These are phyloP conservation scores for Tympanoctomys barrerae DNA, from an alignment of 2,797 vertebrate species.

Conservation along the genomic window DNA sequence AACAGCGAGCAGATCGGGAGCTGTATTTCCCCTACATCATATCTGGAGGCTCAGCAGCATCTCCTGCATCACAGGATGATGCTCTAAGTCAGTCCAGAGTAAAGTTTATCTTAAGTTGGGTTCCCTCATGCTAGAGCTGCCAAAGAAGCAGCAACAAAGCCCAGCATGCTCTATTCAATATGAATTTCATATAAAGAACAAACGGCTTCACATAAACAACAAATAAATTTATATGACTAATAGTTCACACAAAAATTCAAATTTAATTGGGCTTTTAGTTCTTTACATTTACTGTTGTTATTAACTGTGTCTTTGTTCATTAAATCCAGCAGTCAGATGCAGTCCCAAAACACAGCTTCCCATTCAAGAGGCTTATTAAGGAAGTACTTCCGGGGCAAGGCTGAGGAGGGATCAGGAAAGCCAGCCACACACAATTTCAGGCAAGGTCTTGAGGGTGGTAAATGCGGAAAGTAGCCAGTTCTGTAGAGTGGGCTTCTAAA, in stretches of 20 bases:
- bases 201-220: neutral
- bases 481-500: neutral
- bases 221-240: neutral
- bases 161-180: neutral
- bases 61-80: neutral
- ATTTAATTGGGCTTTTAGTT: neutral
- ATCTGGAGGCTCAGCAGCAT: neutral
- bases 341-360: neutral
- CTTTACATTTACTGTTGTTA: neutral
- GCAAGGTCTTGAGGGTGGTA: neutral
- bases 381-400: neutral
- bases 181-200: conserved; percentile 1
- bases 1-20: neutral
- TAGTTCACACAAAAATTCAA: conserved; percentile 12
- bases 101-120: neutral
- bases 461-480: neutral
- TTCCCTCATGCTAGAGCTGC: neutral
- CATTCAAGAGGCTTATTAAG: neutral
- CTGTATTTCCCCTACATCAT: neutral
- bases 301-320: neutral
- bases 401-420: fast-evolving
- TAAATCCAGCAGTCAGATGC: neutral
- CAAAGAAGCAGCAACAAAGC: neutral
- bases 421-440: neutral
- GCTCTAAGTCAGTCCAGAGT: neutral